Conservation (phyloP, 2,797 vertebrate species). For the Crenichthys baileyi region DNA sequence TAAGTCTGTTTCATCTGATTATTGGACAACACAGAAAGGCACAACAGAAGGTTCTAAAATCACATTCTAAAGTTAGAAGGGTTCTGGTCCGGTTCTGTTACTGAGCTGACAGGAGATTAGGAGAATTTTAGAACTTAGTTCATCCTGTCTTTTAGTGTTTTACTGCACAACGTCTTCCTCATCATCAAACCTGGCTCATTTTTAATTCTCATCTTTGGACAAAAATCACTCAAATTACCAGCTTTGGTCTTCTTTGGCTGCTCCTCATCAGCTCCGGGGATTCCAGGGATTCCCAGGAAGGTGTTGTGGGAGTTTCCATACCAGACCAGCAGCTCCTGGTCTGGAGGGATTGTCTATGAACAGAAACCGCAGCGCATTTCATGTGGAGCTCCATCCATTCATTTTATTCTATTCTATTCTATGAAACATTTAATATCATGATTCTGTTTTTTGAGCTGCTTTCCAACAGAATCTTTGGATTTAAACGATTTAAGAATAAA, state of each 20-base stretch:
- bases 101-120: too few relatives aligned
- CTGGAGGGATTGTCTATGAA: conserved; percentile 91
- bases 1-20: too few relatives aligned
- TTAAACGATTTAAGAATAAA: too few relatives aligned
- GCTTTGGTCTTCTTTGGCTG: conserved; percentile 90
- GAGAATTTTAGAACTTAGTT: too few relatives aligned
- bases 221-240: conserved; percentile 76
- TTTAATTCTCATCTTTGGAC: neutral
- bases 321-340: conserved; percentile 97
- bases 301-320: conserved; percentile 95
- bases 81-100: neutral
- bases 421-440: too few relatives aligned
- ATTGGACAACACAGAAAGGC: too few relatives aligned
- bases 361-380: neutral
- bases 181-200: neutral
- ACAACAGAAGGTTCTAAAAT: too few relatives aligned
- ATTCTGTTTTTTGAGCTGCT: too few relatives aligned
- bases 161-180: neutral
- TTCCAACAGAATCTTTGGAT: too few relatives aligned
- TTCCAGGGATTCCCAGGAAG: conserved; percentile 94
- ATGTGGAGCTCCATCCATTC: too few relatives aligned
- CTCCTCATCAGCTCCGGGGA: conserved; percentile 93
- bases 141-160: too few relatives aligned
- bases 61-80: neutral
- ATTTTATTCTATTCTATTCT: too few relatives aligned